Conservation (phyloP, 1,140 invertebrate genomes). For the Mylabris phalerata region DNA sequence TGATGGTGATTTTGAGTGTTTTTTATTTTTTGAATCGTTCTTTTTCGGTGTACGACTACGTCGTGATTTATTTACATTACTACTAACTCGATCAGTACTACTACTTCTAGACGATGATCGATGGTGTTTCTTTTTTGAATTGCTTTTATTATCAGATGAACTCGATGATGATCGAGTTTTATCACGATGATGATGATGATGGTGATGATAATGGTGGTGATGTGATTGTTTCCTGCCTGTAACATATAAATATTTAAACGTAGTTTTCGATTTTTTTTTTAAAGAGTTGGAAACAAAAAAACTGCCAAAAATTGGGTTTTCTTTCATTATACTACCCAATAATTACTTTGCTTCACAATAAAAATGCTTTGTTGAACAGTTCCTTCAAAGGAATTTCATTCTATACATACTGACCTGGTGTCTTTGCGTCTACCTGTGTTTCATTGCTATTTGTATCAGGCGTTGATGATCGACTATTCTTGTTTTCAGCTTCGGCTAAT, state of each 20-base stretch:
- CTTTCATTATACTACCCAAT: no score
- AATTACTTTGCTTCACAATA: background rate
- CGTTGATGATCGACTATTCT: conserved; percentile 25
- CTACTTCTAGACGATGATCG: conserved; percentile 16
- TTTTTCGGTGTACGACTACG: background rate
- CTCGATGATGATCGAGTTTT: conserved; percentile 11
- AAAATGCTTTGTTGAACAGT: background rate
- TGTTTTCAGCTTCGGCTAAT: conserved; percentile 29
- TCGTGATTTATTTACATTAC: background rate
- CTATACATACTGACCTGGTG: conserved; percentile 35
- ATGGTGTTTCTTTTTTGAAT: conserved; percentile 9
- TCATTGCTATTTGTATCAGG: conserved; percentile 30
- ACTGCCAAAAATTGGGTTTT: no score
- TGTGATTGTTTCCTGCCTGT: conserved; percentile 4
- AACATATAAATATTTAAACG: background rate
- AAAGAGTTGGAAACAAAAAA: no score
- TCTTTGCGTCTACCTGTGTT: conserved; percentile 36
- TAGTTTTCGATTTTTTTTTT: background rate
- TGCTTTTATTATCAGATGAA: conserved; percentile 16
- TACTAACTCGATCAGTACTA: background rate
- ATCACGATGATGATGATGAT: background rate
- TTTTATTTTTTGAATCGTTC: background rate
- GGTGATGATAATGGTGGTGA: background rate
- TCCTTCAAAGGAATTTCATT: background rate
- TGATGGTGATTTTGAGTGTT: no score